Evolutionary conservation across 1,140 invertebrate species (phyloP).

Genomic region (Conopomorpha cramerella): DNA sequence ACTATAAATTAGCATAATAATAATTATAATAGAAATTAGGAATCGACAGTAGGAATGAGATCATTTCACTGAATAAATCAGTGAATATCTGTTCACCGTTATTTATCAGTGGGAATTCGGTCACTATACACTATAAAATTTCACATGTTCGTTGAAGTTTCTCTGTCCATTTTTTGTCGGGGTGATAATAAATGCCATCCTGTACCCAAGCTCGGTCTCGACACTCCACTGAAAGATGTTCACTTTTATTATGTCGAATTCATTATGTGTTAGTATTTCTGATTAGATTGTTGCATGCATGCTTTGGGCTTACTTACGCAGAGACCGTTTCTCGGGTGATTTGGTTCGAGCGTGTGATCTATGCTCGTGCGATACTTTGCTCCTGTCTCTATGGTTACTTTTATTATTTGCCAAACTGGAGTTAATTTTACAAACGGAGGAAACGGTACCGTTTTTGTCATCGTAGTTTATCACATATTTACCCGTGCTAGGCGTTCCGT

Average conservation of each 20-base stretch:
- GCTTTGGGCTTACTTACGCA: constrained; percentile 46
- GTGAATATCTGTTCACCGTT: too few species aligned
- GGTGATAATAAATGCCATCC: constrained; percentile 20
- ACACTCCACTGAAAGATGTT: constrained; percentile 47
- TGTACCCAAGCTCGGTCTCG: constrained; percentile 23
- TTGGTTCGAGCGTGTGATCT: too few species aligned
- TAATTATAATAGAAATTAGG: too few species aligned
- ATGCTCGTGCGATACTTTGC: too few species aligned
- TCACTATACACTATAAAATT: too few species aligned
- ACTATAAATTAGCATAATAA: too few species aligned
- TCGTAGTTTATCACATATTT: constrained; percentile 53
- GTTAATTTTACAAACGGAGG: constrained; percentile 40
- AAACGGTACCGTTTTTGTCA: constrained; percentile 51
- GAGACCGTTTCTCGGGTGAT: constrained; percentile 26
- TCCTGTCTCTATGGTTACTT: too few species aligned
- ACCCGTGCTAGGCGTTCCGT: constrained; percentile 18
- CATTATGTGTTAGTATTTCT: constrained; percentile 19
- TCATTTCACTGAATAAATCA: too few species aligned
- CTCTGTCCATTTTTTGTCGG: constrained; percentile 22
- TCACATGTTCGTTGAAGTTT: constrained; percentile 26
- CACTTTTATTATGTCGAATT: constrained; percentile 24
- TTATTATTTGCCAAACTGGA: too few species aligned
- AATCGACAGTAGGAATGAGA: too few species aligned
- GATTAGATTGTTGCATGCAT: constrained; percentile 33
- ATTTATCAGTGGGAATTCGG: too few species aligned